Conservation (phyloP, 1,140 invertebrate genomes). For the Cryptotermes secundus region DNA sequence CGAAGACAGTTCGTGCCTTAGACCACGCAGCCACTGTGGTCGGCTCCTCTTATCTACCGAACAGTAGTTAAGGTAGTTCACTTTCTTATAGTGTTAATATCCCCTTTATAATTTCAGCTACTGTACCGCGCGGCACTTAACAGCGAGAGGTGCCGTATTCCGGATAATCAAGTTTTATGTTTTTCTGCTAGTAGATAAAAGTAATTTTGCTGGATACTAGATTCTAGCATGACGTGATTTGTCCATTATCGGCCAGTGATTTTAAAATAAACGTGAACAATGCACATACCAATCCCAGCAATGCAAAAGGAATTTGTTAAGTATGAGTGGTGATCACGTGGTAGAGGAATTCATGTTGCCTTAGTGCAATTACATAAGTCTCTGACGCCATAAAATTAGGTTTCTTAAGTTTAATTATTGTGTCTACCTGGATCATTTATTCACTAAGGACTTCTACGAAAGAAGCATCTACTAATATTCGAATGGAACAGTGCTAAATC, state of each 20-base stretch:
- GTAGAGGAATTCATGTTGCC: neutral
- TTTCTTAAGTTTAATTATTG: neutral
- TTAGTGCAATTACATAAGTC: neutral
- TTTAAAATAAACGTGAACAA: neutral
- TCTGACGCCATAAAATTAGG: neutral
- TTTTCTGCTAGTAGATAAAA: too few relatives aligned
- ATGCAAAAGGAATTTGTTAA: neutral
- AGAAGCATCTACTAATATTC: neutral
- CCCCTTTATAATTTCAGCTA: too few relatives aligned
- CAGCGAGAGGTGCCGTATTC: too few relatives aligned
- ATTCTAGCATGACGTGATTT: neutral
- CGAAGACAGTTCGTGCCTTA: too few relatives aligned
- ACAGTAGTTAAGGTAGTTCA: too few relatives aligned
- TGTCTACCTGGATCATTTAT: neutral
- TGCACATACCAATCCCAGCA: neutral
- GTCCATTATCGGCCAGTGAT: neutral
- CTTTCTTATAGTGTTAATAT: too few relatives aligned
- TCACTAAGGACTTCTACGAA: neutral
- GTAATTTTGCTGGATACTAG: too few relatives aligned
- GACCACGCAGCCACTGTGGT: too few relatives aligned
- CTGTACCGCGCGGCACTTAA: too few relatives aligned
- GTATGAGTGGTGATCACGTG: neutral
- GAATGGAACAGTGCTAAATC: neutral
- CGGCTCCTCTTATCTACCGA: too few relatives aligned
- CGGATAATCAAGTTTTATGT: too few relatives aligned